A percentile compares a stretch with the other conserved stretches of the same genome.
These are phyloP conservation scores for Sinodicranocentrus sp. DNA, from an alignment of 2,888 invertebrate species.

Conservation along the genomic window DNA sequence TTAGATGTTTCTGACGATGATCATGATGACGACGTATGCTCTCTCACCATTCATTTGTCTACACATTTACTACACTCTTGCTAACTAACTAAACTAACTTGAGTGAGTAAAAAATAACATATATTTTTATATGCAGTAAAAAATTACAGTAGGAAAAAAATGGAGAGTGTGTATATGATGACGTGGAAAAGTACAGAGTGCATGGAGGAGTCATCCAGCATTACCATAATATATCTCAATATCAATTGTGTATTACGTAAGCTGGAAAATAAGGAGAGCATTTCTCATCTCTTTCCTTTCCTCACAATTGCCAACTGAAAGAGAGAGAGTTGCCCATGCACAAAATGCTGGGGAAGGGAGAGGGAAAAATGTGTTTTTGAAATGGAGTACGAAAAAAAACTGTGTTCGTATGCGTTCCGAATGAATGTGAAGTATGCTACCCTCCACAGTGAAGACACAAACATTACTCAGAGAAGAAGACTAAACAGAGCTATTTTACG, in stretches of 20 bases:
- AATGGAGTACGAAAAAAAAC: too few species aligned
- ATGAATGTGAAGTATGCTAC: neutral
- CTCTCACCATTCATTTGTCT: slow-evolving; percentile 18
- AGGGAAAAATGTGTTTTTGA: too few species aligned
- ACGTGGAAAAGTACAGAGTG: too few species aligned
- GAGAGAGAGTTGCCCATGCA: too few species aligned
- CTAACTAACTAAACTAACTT: slow-evolving; percentile 18
- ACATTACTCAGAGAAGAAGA: slow-evolving; percentile 49
- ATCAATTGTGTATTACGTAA: slow-evolving; percentile 15
- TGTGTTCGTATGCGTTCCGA: too few species aligned
- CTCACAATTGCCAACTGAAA: neutral
- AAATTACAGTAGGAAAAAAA: slow-evolving; percentile 2
- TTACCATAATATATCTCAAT: neutral
- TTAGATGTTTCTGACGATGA: slow-evolving; percentile 8
- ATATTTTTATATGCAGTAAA: neutral
- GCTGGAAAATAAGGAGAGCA: neutral
- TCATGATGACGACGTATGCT: neutral
- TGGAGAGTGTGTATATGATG: neutral
- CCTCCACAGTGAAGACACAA: slow-evolving; percentile 30
- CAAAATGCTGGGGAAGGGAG: too few species aligned
- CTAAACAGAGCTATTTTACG: slow-evolving; percentile 55
- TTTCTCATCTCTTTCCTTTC: neutral
- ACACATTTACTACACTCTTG: neutral
- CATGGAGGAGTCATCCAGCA: slow-evolving; percentile 2
- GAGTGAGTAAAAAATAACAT: neutral